A percentile compares a stretch with the other conserved stretches of the same genome.
Conservation (phyloP, 2,113 vertebrate species). For the Alosa alosa region DNA sequence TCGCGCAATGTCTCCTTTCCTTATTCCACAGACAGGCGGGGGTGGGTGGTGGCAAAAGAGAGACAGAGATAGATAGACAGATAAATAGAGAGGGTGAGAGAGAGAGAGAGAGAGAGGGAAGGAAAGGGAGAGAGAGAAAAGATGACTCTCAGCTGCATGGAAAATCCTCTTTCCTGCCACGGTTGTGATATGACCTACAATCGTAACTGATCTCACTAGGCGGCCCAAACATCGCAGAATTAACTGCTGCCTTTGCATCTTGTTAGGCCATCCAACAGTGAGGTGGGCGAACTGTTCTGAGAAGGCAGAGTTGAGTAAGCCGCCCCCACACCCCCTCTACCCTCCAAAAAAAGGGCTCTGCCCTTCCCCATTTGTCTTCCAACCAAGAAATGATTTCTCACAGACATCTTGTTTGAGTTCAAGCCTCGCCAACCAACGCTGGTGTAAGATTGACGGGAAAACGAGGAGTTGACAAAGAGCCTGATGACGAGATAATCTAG, state of each 20-base stretch:
- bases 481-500: conserved; percentile 7
- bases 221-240: not conserved
- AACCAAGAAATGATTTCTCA: not conserved
- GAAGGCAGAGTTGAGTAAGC: not conserved
- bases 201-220: not conserved
- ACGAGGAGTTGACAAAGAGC: conserved; percentile 8
- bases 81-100: not conserved
- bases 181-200: conserved; percentile 1
- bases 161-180: conserved; percentile 9
- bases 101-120: not conserved
- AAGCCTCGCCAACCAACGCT: not conserved
- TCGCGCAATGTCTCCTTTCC: not conserved
- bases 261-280: not conserved
- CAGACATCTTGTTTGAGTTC: conserved; percentile 1
- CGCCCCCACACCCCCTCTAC: too few species aligned
- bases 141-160: not conserved
- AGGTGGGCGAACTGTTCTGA: not conserved
- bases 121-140: not conserved
- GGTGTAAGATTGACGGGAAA: not conserved
- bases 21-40: not conserved
- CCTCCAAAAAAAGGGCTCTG: not conserved
- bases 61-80: not conserved
- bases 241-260: not conserved
- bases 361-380: not conserved
- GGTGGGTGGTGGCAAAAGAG: not conserved